These are phyloP conservation scores for Chionoecetes opilio DNA, from an alignment of 1,140 invertebrate species.

Conservation along the genomic window DNA sequence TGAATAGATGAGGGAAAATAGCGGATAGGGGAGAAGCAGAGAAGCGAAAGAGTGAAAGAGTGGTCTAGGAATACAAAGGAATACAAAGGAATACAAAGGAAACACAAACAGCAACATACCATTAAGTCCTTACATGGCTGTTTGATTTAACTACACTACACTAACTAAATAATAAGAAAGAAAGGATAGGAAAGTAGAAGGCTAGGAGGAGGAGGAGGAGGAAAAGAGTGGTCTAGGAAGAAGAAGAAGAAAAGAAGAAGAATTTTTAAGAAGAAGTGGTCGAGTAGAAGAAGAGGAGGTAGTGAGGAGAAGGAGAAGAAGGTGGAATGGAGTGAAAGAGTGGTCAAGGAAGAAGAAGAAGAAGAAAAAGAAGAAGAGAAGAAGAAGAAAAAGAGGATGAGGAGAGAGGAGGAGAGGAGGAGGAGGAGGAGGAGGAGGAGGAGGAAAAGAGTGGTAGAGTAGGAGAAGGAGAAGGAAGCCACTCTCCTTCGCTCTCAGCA, in stretches of 20 bases:
- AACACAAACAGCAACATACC: too few relatives aligned
- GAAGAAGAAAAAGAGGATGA: background rate
- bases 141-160: too few relatives aligned
- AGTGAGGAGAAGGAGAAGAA: background rate
- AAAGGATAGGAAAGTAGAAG: too few relatives aligned
- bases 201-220: background rate
- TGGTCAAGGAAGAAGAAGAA: background rate
- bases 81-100: too few relatives aligned
- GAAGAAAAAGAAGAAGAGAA: background rate
- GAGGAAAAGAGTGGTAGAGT: background rate
- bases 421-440: background rate
- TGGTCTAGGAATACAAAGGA: too few relatives aligned
- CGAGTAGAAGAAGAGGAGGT: background rate
- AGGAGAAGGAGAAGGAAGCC: background rate
- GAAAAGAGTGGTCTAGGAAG: background rate
- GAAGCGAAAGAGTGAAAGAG: background rate
- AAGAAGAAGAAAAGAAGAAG: too few relatives aligned
- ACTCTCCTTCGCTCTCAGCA: conserved; percentile 36
- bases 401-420: background rate
- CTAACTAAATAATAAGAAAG: too few relatives aligned
- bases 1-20: too few relatives aligned
- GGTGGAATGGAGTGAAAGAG: background rate
- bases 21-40: too few relatives aligned
- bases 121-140: too few relatives aligned
- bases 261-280: too few relatives aligned